Evolutionary conservation across 2,797 vertebrate species (phyloP).

Genomic region (Sparidentex hasta): DNA sequence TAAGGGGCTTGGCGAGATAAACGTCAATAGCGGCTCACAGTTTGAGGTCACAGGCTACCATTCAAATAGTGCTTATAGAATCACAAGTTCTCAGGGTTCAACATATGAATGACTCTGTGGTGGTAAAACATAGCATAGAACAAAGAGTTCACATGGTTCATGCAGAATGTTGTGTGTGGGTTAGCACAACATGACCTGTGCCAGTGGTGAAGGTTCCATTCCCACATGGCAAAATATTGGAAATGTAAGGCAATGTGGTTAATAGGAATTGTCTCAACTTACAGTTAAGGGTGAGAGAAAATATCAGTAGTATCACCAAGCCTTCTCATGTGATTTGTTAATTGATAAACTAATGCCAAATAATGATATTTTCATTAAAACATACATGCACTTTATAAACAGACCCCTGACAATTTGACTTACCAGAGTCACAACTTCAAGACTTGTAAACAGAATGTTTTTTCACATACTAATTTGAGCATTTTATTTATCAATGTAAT

Average conservation of each 20-base stretch:
- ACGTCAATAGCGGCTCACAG: slow-evolving; percentile 56
- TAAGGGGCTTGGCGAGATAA: slow-evolving; percentile 55
- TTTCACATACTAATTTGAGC: neutral
- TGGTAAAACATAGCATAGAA: slow-evolving; percentile 26
- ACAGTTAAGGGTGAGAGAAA: neutral
- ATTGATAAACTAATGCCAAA: too few relatives aligned
- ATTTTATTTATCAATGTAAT: neutral
- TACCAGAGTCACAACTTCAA: too few relatives aligned
- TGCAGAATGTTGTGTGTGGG: slow-evolving; percentile 27
- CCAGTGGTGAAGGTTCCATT: slow-evolving; percentile 23
- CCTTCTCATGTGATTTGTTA: too few relatives aligned
- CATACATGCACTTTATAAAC: too few relatives aligned
- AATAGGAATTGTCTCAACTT: slow-evolving; percentile 2
- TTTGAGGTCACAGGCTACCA: slow-evolving; percentile 55
- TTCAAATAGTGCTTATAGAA: slow-evolving; percentile 29
- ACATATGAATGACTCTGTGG: slow-evolving; percentile 22
- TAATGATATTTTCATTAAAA: too few relatives aligned
- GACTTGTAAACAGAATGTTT: slow-evolving; percentile 4
- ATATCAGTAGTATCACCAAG: too few relatives aligned
- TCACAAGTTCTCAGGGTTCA: slow-evolving; percentile 28
- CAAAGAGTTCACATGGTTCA: slow-evolving; percentile 32
- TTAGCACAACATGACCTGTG: neutral
- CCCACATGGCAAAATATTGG: slow-evolving; percentile 24
- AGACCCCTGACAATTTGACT: too few relatives aligned
- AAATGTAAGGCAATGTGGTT: slow-evolving; percentile 35